phyloP scores from a whole-genome alignment of 2,113 vertebrate genomes.

The Pipra filicauda region DNA sequence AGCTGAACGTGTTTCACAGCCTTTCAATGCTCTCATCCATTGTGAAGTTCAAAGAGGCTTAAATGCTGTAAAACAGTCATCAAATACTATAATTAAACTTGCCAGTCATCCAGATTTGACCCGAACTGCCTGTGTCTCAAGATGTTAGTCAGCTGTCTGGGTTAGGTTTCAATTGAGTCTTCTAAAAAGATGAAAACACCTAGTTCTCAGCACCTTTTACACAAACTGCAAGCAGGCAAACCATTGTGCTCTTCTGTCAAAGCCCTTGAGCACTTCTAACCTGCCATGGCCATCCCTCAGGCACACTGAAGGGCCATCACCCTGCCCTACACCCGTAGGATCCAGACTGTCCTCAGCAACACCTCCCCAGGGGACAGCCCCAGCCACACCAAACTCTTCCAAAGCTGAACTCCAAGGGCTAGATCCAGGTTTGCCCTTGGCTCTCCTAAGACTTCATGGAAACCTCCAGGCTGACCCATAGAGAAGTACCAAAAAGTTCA shows the following conservation, averaged over 20 bases:
- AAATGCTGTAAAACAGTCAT: constrained; percentile 54
- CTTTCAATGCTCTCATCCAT: constrained; percentile 34
- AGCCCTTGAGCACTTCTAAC: not conserved
- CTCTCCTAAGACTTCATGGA: not conserved
- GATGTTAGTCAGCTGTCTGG: constrained; percentile 28
- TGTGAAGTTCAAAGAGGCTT: constrained; percentile 44
- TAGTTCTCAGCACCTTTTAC: not conserved
- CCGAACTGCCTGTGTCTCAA: constrained; percentile 33
- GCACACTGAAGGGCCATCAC: not conserved
- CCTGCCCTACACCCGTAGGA: not conserved
- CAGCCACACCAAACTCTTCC: not conserved
- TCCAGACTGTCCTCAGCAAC: not conserved
- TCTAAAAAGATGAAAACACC: not conserved
- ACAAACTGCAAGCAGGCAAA: not conserved
- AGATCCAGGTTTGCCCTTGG: not conserved
- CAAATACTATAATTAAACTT: constrained; percentile 52
- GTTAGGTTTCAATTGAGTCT: not conserved
- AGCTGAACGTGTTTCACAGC: constrained; percentile 15
- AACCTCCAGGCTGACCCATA: not conserved
- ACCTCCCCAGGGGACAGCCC: not conserved
- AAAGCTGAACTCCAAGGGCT: not conserved
- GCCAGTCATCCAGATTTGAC: constrained; percentile 53
- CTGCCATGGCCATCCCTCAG: not conserved
- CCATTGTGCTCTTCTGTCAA: not conserved
- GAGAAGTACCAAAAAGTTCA: not conserved